Base-by-base conservation (phyloP, 2,797 vertebrate species). In the Artibeus lituratus region DNA sequence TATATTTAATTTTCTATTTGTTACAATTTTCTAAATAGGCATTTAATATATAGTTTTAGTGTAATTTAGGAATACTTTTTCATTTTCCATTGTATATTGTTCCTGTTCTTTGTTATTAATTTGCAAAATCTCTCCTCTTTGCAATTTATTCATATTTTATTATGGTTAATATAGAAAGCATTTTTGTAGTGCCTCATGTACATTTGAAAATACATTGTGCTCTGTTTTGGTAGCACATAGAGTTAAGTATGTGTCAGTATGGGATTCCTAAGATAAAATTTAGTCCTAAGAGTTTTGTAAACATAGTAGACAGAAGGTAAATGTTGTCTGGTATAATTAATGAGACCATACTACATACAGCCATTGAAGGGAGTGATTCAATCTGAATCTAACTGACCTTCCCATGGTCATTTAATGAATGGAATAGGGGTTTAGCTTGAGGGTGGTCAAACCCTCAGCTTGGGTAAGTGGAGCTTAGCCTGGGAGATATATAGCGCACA, bases 41-140 rank as follows among this genome's bases (percentile, higher is more conserved):
- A 53, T 78, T 94, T 89, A 26, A 95, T 24, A n/a, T 70, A 86
- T 94, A 73, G 42, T 72, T 26, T 9, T 44, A 32, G 11, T 92
- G 7, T 80, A 53, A 91, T 85, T 97, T 95, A 94, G 62, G 7
- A 82, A 73, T 86, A 77, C 3, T 15, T 94, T 93, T 87, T 77
- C 57, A 87, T 88, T 78, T 91, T 53, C 32, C 42, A 57, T 78
- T 84, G 8, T 91, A 29, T 84, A 91, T 91, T 76, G 10, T 70
- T 87, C 55, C 42, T 96, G 32, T 22, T 89, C 21, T 91, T 85
- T 92, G 44, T 6, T 88, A 47, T 87, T 87, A 49, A 90, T 19
- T 91, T 77, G 24, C 11, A 80, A 87, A 81, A 88, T 47, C 51
- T 78, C 6, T 77, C 72, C 7, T 87, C 24, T 94, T 92, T 59